Evolutionary conservation across 1,140 invertebrate species (phyloP), one percentile per base, ranked within the genome.

Genomic region (Aphidius ervi): DNA sequence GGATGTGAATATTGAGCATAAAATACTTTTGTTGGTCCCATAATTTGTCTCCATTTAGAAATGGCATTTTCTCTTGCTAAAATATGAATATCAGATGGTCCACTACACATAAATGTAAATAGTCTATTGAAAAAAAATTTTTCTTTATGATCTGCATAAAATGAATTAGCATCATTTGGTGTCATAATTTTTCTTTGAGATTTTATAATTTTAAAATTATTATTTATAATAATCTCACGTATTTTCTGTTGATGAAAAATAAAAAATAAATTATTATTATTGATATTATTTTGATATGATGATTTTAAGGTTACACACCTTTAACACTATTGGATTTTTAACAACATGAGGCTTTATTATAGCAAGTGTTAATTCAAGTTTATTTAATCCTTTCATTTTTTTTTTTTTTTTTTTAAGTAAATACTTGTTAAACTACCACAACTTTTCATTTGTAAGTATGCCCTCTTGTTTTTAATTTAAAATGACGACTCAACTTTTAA

Each of bases 111-210:
- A 69, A 94, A 94, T 39, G 88, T 91, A 1, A 92, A 81, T 9
- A 96, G 77, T 57, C 94, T 83, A 69, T 94, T 89, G 68, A 88
- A 95, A 79, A 95, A 97, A 79, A 96, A 95, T 75, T 90, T 92
- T 3, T 84, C 82, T 69, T 84, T 83, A 74, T 97, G 94, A 72
- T 95, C 92, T 39, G 79, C 75, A 74, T 96, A 97, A 79, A 97
- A 95, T 49, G 83, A 74, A 69, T 86, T 82, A 8, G 90, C 92
- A 65, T 88, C 80, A 69, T 86, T 67, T 53, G 68, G 70, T 50
- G 81, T 84, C 59, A 95, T 82, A 42, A 73, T 75, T 50, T 87
- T 79, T 64, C 85, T 77, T 72, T 86, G 89, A 0, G 86, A 87
- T 72, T 82, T 82, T 9, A 95, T 81, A 60, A 95, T 82, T 70